Evolutionary conservation across 2,113 vertebrate genomes (phyloP), one percentile per base, ranked within the genome.

Genomic region (Elgaria multicarinata): DNA sequence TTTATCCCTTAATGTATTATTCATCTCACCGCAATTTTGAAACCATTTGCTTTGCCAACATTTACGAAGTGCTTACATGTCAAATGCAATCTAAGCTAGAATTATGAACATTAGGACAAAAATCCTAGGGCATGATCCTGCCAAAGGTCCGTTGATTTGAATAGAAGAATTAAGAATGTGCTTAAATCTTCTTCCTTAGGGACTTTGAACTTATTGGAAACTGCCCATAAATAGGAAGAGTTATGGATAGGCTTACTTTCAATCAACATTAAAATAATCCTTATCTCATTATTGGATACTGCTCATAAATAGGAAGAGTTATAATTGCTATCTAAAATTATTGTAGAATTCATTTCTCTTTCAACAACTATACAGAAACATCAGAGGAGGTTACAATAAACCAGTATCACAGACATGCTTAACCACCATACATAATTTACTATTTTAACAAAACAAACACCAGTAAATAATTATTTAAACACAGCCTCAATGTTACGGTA

Each of bases 391-490:
- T 36, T 86, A 33, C 42, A 75, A 74, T 33, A 77, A 33, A 78
- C 33, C 12, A 33, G 33, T 55, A 24, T 74, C 58, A 50, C 9
- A 16, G 22, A 66, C 6, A 46, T 64, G 2, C 42, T 24, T 74
- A n/a, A 42, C 36, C 28, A 12, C 3, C 8, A 44, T 39, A 5
- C 50, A 86, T 39, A 55, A 39, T 87, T 72, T 42, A 88, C n/a
- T 55, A 31, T 36, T 55, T 39, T 53, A 36, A 69, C n/a, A 24
- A 85, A 90, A 58, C 33, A 64, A 69, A 55, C 69, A 36, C 66
- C 71, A 85, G 55, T 89, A 89, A 90, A 87, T 90, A 74, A 9
- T n/a, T 83, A 85, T 13, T 22, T 33, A 50, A 91, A 36, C 46
- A 62, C 36, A 89, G 39, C 50, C 42, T 2, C 91, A 83, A 16